phyloP scores from a whole-genome alignment of 2,888 invertebrate species.

The Cryptophagus acutangulus region DNA sequence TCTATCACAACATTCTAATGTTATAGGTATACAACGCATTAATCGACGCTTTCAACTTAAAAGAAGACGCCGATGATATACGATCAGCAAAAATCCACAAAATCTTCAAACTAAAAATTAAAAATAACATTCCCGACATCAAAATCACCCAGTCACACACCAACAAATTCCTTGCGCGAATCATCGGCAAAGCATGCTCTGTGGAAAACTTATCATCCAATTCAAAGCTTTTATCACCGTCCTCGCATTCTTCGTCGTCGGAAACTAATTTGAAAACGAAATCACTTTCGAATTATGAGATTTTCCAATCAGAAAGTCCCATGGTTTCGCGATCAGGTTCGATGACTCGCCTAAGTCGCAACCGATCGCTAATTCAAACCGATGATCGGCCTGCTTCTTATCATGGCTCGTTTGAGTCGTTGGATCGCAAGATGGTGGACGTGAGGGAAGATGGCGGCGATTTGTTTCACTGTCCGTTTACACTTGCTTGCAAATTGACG shows the following conservation, averaged over 20 bases:
- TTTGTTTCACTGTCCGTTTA: slow-evolving; percentile 39
- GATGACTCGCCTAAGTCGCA: slow-evolving; percentile 28
- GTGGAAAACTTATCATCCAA: slow-evolving; percentile 48
- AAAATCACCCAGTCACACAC: slow-evolving; percentile 47
- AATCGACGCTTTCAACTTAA: slow-evolving; percentile 50
- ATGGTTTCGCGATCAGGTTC: slow-evolving; percentile 36
- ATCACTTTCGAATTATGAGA: slow-evolving; percentile 50
- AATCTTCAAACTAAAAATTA: slow-evolving; percentile 46
- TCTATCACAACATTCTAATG: slow-evolving; percentile 6
- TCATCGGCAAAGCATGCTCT: slow-evolving; percentile 50
- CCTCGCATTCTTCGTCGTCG: slow-evolving; percentile 16
- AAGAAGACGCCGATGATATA: slow-evolving; percentile 40
- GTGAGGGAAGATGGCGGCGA: slow-evolving; percentile 19
- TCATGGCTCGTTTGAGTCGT: slow-evolving; percentile 41
- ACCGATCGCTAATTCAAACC: slow-evolving; percentile 8
- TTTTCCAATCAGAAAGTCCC: slow-evolving; percentile 41
- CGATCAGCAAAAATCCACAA: slow-evolving; percentile 47
- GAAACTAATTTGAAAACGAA: slow-evolving; percentile 36
- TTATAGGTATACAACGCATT: slow-evolving; percentile 50
- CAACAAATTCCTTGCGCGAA: slow-evolving; percentile 50
- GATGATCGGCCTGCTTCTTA: slow-evolving; percentile 34
- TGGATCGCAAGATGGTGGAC: slow-evolving; percentile 24
- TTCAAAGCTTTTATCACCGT: slow-evolving; percentile 23
- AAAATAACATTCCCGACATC: slow-evolving; percentile 40
- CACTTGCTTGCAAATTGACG: slow-evolving; percentile 31